Conservation (phyloP, 2,797 vertebrate species). For the Tolypeutes matacus region DNA sequence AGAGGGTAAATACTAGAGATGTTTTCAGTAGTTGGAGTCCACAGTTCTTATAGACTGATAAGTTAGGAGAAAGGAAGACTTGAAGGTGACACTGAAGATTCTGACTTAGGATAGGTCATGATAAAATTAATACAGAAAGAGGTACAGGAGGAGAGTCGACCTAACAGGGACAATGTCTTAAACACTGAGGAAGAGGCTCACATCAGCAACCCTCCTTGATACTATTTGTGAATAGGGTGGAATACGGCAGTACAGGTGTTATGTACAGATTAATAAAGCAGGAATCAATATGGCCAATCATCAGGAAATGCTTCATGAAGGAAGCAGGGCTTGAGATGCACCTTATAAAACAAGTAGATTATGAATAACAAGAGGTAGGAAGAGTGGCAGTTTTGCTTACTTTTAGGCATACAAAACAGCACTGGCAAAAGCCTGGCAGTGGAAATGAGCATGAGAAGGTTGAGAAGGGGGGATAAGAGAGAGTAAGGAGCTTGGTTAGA, state of each 20-base stretch:
- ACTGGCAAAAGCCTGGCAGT: rapidly evolving
- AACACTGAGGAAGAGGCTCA: background rate
- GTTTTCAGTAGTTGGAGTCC: background rate
- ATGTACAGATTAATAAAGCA: background rate
- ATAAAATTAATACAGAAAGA: background rate
- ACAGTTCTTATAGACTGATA: background rate
- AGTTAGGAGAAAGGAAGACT: background rate
- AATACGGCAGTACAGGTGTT: rapidly evolving
- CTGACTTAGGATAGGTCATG: background rate
- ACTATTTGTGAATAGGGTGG: background rate
- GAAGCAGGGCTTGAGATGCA: background rate
- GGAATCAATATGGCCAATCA: background rate
- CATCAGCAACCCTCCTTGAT: background rate
- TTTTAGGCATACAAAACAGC: too few species aligned
- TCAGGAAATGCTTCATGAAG: background rate
- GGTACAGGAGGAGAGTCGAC: background rate
- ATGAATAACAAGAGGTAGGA: background rate
- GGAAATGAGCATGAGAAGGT: rapidly evolving
- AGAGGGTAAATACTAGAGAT: background rate
- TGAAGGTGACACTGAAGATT: background rate
- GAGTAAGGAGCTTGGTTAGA: background rate
- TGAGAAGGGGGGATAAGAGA: background rate
- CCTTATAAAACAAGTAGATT: background rate
- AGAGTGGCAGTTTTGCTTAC: background rate
- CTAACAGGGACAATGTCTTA: background rate